A percentile compares a stretch with the other conserved stretches of the same genome.
Conservation (phyloP, 2,888 invertebrate genomes). For the Adineta ricciae region DNA sequence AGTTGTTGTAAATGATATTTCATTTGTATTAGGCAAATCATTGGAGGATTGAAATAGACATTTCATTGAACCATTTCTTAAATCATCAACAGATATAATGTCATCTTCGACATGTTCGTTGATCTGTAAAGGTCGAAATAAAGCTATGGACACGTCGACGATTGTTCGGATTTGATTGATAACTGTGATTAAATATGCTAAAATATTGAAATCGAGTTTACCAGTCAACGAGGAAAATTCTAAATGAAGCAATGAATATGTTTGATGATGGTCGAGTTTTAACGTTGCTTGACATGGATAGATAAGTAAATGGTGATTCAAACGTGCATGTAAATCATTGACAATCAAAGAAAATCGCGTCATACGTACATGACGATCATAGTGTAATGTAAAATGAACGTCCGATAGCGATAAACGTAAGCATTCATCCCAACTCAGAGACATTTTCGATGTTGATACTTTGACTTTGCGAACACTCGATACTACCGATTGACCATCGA, state of each 20-base stretch:
- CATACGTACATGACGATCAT: background rate
- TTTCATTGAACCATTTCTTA: slow-evolving; percentile 14
- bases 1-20: background rate
- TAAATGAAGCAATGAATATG: background rate
- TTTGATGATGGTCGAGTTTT: background rate
- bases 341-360: background rate
- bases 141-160: background rate
- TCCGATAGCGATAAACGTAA: background rate
- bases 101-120: background rate
- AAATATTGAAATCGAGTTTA: background rate
- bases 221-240: background rate
- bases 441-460: background rate
- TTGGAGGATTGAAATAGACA: background rate
- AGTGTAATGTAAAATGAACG: background rate
- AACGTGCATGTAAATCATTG: background rate
- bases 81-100: background rate
- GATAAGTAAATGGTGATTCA: background rate
- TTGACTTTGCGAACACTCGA: background rate
- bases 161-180: background rate
- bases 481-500: background rate
- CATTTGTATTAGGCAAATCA: background rate
- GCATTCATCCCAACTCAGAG: background rate
- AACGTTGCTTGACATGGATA: background rate
- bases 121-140: background rate
- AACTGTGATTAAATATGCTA: background rate